Base-by-base conservation (phyloP, 2,113 vertebrate species). In the Hystrix cristata region DNA sequence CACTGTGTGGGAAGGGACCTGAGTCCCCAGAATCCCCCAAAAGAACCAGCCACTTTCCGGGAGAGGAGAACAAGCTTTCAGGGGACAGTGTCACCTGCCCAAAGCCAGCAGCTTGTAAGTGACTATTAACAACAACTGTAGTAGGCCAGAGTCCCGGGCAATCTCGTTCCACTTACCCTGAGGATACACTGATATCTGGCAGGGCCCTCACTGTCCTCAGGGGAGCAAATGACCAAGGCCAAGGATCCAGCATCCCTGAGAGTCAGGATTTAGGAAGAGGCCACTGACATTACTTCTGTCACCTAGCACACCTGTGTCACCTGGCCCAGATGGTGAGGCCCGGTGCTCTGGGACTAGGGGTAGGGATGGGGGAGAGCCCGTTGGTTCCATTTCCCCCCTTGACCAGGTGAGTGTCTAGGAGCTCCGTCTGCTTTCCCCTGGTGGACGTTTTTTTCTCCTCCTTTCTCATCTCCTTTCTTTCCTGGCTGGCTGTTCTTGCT, bases 11-110 rank as follows among this genome's bases (percentile, higher is more conserved):
- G 76, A 46, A 34, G 27, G 1, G 48, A 57, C 60, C 55, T 34
- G 87, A 78, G 53, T 4, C 74, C 60, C 71, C 34, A 53, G 53
- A n/a, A 2, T 31, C 9, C 3, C 85, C 13, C 0, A 0, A 27
- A 64, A 69, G 25, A 69, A 5, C 29, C 11, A 21, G 16, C 81
- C 0, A 0, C 16, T 59, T 59, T n/a, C 11, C 27, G 23, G 2
- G 46, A 46, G 64, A 18, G 64, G 64, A 29, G 48, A 55, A n/a
- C 48, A 57, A 64, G 43, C 13, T 62, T 79, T 89, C 3, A 1
- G 7, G 21, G 67, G 21, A 27, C 34, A 29, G 16, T 3, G 1
- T 31, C 72, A 53, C 48, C 21, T 46, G 43, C 38, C 95, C 55
- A 46, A 60, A 65, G 83, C 31, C 79, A 65, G 57, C 3, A 18